phyloP scores from a whole-genome alignment of 2,888 invertebrate species.

The Callinectes sapidus region DNA sequence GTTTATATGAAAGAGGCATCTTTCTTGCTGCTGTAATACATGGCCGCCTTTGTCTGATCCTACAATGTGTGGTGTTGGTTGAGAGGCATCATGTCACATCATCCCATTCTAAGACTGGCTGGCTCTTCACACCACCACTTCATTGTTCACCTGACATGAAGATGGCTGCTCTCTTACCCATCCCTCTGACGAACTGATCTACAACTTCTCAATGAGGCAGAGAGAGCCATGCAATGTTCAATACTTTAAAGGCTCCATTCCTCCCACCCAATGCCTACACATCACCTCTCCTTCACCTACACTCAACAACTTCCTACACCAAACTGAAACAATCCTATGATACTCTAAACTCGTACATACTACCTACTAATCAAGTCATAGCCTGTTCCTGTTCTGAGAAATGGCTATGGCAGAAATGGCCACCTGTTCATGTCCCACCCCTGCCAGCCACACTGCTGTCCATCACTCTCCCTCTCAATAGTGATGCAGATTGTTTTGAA shows the following conservation, averaged over 20 bases:
- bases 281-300: not conserved
- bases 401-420: not conserved
- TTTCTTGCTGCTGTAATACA: too few species aligned
- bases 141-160: too few species aligned
- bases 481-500: not conserved
- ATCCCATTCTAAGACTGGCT: too few species aligned
- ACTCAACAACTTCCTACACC: not conserved
- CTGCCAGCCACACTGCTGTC: not conserved
- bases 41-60: too few species aligned
- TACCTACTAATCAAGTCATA: not conserved
- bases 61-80: too few species aligned
- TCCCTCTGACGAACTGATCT: too few species aligned
- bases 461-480: not conserved
- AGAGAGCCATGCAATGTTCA: not conserved
- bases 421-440: not conserved
- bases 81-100: too few species aligned
- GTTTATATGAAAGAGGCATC: too few species aligned
- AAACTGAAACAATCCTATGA: not conserved
- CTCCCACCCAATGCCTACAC: not conserved
- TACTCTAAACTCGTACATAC: not conserved
- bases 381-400: not conserved
- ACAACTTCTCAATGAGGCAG: too few species aligned
- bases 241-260: not conserved
- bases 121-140: too few species aligned
- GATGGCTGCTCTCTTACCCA: too few species aligned